Evolutionary conservation across 2,888 invertebrate genomes (phyloP), one percentile per base, ranked within the genome.

Genomic region (Dasypolia templi): DNA sequence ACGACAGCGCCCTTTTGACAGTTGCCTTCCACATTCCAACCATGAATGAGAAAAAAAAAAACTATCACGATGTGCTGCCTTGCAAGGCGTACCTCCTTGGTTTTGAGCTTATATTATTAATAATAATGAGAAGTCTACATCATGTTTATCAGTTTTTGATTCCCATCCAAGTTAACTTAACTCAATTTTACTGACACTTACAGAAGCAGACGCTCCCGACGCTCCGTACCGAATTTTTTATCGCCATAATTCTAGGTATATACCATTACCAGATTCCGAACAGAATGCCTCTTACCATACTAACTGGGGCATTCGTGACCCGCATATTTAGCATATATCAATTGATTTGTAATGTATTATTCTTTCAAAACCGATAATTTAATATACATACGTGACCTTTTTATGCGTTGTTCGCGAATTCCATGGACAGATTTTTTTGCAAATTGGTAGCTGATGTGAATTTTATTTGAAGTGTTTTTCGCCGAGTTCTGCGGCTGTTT

Each of bases 291-390:
- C 58, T 82, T 75, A 75, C 53, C 79, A 79, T 85, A 76, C 76
- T 76, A 79, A 87, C 86, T 79, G 82, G 75, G 72, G 58, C 72
- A 53, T 19, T 4, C 85, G 86, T 82, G 88, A n/a, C 5, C 56
- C n/a, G 87, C 83, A 87, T 87, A 80, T 69, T 76, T 68, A 86
- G 71, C 70, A 59, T 26, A 71, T 61, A 51, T 63, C 73, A 87
- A 87, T 87, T 87, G 87, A 87, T 88, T 87, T 86, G 84, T 81
- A 88, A 84, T 82, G 81, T 85, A 82, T 83, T 81, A 76, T 81
- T 82, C 76, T 75, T 74, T 67, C 74, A 77, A 79, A 82, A 83
- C 79, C 86, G 81, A 86, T 86, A 86, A 86, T 87, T 86, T 86
- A 86, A 87, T 87, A 82, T 82, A 65, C 63, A 76, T 75, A 86